Evolutionary conservation across 2,797 vertebrate species (phyloP), one percentile per base, ranked within the genome.

Genomic region (Cossypha heuglini): DNA sequence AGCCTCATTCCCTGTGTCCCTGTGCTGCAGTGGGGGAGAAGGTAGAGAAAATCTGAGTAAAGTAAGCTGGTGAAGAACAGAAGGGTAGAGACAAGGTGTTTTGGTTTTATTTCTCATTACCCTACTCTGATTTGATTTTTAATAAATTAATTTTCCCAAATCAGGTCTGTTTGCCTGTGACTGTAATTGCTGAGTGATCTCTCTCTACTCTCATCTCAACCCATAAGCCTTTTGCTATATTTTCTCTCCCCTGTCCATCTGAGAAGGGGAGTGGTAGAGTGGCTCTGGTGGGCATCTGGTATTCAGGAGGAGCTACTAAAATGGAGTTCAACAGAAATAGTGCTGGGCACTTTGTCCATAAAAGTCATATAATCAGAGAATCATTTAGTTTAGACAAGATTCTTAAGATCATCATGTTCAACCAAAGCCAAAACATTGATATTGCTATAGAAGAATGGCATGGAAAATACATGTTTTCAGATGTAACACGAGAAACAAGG

Each of bases 1-100:
- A 67, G 0, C 11, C 7, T 22, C n/a, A 38, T 43, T 85, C 4
- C 11, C n/a, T 2, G 0, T 55, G 31, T 5, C n/a, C 35, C 16
- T 42, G 52, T 37, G 31, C 46, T 61, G 35, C 37, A 33, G 4
- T 28, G 42, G 28, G 16, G 4, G 16, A 55, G 20, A 12, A 67
- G 17, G 17, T 37, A 61, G 37, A 73, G 54, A 43, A 73, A 79
- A 55, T 55, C 24, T 37, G 42, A 67, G 31, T 38, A 19, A 73
- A 66, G 16, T 20, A 58, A 73, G 12, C 54, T 24, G 25, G 24
- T 54, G 42, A 78, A 61, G 28, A 59, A 54, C 16, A 29, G 5
- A n/a, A 8, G 3, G 6, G 9, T 29, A n/a, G 13, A 14, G 9
- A 24, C 10, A 55, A 67, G 13, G 19, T 61, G 12, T 61, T 79